Conservation (phyloP, 2,888 invertebrate species). For the Frankliniella intonsa region DNA sequence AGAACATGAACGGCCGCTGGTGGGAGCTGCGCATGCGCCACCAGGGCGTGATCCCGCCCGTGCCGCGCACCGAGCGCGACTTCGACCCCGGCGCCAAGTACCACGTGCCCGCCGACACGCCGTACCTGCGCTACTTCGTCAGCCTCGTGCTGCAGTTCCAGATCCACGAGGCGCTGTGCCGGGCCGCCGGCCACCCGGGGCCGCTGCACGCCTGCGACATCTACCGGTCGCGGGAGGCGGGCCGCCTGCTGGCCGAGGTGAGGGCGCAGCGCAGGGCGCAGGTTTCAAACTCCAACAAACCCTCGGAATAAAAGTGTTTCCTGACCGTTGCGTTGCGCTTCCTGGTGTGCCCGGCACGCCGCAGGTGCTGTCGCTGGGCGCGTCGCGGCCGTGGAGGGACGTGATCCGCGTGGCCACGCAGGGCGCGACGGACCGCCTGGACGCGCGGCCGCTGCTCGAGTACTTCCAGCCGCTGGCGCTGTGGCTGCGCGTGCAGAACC, state of each 20-base stretch:
- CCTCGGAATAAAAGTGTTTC: no score
- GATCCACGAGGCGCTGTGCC: slow-evolving; percentile 72
- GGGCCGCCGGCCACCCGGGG: slow-evolving; percentile 64
- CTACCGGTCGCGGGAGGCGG: slow-evolving; percentile 73
- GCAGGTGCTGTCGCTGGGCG: slow-evolving; percentile 62
- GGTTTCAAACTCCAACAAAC: no score
- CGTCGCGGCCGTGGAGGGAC: slow-evolving; percentile 65
- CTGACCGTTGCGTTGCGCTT: no score
- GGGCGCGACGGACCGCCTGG: slow-evolving; percentile 65
- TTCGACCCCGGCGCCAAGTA: slow-evolving; percentile 82
- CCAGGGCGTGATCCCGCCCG: slow-evolving; percentile 69
- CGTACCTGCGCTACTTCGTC: slow-evolving; percentile 68
- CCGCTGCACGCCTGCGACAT: slow-evolving; percentile 78
- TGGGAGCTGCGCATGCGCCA: slow-evolving; percentile 68
- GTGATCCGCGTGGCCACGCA: slow-evolving; percentile 66
- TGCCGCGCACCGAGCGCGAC: slow-evolving; percentile 63
- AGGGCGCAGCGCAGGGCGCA: no score
- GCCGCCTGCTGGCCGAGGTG: slow-evolving; percentile 63
- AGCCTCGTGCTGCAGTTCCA: slow-evolving; percentile 80
- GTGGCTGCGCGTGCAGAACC: slow-evolving; percentile 73
- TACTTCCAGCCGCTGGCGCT: slow-evolving; percentile 75
- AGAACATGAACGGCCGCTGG: slow-evolving; percentile 68
- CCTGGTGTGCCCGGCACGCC: background rate
- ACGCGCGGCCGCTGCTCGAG: slow-evolving; percentile 69
- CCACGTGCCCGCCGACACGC: slow-evolving; percentile 68